Base-by-base conservation (phyloP, 1,140 invertebrate species). In the Lordiphosa mommai region DNA sequence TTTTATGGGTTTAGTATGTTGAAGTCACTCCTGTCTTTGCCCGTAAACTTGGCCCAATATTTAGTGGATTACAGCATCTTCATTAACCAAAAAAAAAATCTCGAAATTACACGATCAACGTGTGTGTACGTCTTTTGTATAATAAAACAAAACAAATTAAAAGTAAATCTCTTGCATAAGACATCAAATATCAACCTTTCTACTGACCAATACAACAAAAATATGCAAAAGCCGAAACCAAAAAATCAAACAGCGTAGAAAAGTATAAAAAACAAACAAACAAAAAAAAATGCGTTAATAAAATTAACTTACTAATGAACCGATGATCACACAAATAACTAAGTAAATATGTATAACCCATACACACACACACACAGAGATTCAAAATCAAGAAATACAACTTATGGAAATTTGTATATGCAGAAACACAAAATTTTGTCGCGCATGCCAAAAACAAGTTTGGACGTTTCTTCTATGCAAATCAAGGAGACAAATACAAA, bases 241-340 rank as follows among this genome's bases (percentile, higher is more conserved):
- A 17, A 17, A 17, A 17, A 17, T 17, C 16, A 63, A 64, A 17
- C 16, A 17, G 16, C 16, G 16, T 4, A 4, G 1, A 20, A 4
- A 20, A 20, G 17, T 20, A 20, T 20, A 20, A 20, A 20, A 20
- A 20, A n/a, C n/a, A n/a, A 20, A 20, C 1, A 20, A 20, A 20
- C 17, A 68, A 73, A 79, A 72, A 79, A 72, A 65, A 57, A 40
- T 37, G 41, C 33, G 47, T 34, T 77, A 73, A 80, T 80, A 72
- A 80, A 79, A 79, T 79, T 79, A 79, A 79, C 74, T 80, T 60
- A 61, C 73, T 79, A 79, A 79, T 79, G 73, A 79, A 79, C 38
- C 65, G 72, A 77, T 77, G 69, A 77, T 79, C 69, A 46, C 37
- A 51, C 47, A 58, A 27, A 17, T 56, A 40, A 49, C 40, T 13